phyloP scores from a whole-genome alignment of 2,113 vertebrate genomes.

The Aleadryas rufinucha region DNA sequence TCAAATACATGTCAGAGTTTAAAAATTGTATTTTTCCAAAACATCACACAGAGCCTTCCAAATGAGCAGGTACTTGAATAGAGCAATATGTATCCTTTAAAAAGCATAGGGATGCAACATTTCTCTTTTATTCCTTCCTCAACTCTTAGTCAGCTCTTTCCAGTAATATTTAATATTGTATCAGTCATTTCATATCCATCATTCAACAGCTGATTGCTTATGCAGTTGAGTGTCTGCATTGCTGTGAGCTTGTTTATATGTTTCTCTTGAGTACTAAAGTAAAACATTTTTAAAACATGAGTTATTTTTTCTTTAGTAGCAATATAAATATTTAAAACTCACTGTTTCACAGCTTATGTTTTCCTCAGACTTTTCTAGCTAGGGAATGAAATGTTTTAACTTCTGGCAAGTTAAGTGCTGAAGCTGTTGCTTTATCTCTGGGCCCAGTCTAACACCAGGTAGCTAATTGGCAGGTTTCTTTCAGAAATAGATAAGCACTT shows the following conservation, averaged over 20 bases:
- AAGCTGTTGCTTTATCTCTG: background rate
- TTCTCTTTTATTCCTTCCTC: background rate
- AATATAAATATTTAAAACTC: background rate
- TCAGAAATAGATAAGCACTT: background rate
- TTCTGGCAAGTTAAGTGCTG: background rate
- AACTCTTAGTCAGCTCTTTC: background rate
- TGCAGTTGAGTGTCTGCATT: background rate
- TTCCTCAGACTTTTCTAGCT: background rate
- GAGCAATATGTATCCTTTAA: background rate
- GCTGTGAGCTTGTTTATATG: background rate
- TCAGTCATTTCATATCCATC: background rate
- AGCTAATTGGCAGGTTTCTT: background rate
- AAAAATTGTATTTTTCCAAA: background rate
- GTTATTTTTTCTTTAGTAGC: background rate
- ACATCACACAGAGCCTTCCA: background rate
- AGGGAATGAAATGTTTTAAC: background rate
- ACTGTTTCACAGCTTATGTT: background rate
- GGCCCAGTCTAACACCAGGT: background rate
- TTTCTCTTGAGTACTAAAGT: background rate
- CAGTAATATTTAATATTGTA: background rate
- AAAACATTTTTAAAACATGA: background rate
- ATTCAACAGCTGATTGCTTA: background rate
- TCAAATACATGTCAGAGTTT: background rate
- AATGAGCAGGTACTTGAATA: background rate
- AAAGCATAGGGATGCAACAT: background rate